Evolutionary conservation across 2,113 vertebrate species (phyloP).

Genomic region (Ellobius talpinus): DNA sequence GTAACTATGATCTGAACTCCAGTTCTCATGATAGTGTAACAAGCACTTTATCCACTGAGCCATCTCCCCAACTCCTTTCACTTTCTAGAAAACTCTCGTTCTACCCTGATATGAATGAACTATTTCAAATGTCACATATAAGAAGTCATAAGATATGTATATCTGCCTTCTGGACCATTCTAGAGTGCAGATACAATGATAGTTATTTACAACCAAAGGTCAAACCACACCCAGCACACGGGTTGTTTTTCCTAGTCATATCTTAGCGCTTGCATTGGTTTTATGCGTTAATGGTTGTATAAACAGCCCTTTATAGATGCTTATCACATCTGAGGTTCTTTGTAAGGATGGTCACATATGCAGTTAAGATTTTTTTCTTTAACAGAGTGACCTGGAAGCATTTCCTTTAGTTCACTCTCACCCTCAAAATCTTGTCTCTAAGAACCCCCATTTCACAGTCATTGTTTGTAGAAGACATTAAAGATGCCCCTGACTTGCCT

Average conservation of each 20-base stretch:
- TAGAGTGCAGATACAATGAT: neutral
- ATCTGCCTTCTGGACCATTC: neutral
- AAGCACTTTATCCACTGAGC: neutral
- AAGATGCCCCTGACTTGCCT: neutral
- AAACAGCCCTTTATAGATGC: neutral
- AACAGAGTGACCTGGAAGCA: neutral
- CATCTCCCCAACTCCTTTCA: neutral
- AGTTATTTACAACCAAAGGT: neutral
- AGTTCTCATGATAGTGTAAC: no score
- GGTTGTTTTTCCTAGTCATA: neutral
- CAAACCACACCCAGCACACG: neutral
- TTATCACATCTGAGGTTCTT: neutral
- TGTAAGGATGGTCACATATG: accelerated
- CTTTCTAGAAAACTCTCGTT: neutral
- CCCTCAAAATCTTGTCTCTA: neutral
- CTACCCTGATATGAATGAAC: neutral
- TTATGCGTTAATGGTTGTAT: neutral
- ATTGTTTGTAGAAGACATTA: neutral
- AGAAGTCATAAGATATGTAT: neutral
- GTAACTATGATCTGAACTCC: neutral
- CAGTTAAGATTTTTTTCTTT: neutral
- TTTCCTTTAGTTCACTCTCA: neutral
- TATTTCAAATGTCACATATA: neutral
- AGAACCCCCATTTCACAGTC: neutral
- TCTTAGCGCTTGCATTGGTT: accelerated